Evolutionary conservation across 2,113 vertebrate genomes (phyloP).

Genomic region (Indicator indicator): DNA sequence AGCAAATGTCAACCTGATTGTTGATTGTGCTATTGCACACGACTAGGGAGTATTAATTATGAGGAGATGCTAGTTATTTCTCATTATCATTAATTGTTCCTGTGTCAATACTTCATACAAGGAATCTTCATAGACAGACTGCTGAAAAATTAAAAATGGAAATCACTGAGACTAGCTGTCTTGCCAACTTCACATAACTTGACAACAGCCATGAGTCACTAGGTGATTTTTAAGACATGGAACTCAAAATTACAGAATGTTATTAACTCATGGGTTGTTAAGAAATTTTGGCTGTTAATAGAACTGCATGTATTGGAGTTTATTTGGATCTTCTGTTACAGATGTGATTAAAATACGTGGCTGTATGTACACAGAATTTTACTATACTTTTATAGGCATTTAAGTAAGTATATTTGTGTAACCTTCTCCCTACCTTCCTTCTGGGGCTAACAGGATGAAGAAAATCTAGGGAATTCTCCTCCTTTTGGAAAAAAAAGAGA

Average conservation of each 20-base stretch:
- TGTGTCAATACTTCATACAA: neutral
- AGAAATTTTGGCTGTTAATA: neutral
- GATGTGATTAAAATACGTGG: neutral
- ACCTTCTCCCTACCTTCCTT: neutral
- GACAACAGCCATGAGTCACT: neutral
- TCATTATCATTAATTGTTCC: neutral
- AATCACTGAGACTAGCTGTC: neutral
- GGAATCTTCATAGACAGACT: neutral
- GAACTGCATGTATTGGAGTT: neutral
- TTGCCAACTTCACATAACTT: rapidly evolving
- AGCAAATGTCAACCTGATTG: neutral
- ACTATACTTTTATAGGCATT: neutral
- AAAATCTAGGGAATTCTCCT: neutral
- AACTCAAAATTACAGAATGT: neutral
- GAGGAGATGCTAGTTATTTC: neutral
- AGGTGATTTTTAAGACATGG: neutral
- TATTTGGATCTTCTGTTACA: neutral
- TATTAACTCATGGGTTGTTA: neutral
- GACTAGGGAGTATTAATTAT: neutral
- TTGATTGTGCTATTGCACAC: neutral
- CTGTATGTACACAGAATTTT: neutral
- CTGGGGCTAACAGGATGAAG: neutral
- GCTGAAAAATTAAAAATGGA: neutral
- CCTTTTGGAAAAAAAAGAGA: neutral
- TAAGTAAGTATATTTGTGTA: neutral